Conservation (phyloP, 2,888 invertebrate genomes). For the Pyrochroa serraticornis region DNA sequence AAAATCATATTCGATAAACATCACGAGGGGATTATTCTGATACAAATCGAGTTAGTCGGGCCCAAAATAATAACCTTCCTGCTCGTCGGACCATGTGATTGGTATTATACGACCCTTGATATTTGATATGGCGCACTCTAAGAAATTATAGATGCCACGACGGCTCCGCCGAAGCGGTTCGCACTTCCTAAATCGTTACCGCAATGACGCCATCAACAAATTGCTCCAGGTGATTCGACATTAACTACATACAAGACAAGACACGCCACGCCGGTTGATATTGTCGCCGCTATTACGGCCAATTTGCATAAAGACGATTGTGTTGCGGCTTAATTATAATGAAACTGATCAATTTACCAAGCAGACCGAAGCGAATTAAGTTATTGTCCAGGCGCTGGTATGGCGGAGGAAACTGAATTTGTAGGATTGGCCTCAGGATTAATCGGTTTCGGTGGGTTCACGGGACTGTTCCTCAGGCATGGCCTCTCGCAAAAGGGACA, state of each 20-base stretch:
- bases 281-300: no score
- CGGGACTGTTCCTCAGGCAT: no score
- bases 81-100: slow-evolving; percentile 54
- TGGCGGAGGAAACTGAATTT: slow-evolving; percentile 13
- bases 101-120: slow-evolving; percentile 46
- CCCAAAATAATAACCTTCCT: slow-evolving; percentile 55
- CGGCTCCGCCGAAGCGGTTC: slow-evolving; percentile 9
- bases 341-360: slow-evolving; percentile 46
- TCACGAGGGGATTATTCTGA: slow-evolving; percentile 49
- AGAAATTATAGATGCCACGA: slow-evolving; percentile 25
- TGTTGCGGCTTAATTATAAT: slow-evolving; percentile 43
- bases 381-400: slow-evolving; percentile 39
- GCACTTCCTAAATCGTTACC: slow-evolving; percentile 4
- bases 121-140: slow-evolving; percentile 23
- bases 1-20: slow-evolving; percentile 49
- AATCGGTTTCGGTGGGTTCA: slow-evolving; percentile 7
- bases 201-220: neutral
- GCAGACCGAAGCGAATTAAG: slow-evolving; percentile 45
- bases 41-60: slow-evolving; percentile 53
- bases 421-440: slow-evolving; percentile 6
- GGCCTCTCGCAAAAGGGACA: no score
- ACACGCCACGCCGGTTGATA: slow-evolving; percentile 8
- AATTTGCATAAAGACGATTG: slow-evolving; percentile 25
- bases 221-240: neutral
- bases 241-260: neutral